A percentile compares a stretch with the other conserved stretches of the same genome.
Evolutionary conservation across 2,888 invertebrate species (phyloP).

Genomic region (Seira musarum): DNA sequence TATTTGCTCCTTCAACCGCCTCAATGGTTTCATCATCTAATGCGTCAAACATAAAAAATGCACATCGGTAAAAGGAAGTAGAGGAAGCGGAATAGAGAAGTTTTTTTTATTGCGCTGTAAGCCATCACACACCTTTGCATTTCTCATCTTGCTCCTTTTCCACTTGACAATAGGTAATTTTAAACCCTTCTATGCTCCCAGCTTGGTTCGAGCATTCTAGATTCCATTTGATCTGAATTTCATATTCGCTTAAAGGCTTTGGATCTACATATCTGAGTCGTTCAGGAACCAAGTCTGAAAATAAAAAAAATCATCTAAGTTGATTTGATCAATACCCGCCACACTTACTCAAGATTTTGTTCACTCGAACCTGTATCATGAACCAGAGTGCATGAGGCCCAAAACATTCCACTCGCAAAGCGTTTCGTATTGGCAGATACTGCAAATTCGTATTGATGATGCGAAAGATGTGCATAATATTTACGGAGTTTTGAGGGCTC

Average conservation of each 20-base stretch:
- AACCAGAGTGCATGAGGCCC: conserved; percentile 84
- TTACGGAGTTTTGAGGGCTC: conserved; percentile 38
- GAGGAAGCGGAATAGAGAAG: no score
- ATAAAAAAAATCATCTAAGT: not conserved
- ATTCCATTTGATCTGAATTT: conserved; percentile 82
- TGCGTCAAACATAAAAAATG: not conserved
- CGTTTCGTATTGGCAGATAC: conserved; percentile 82
- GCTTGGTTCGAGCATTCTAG: conserved; percentile 83
- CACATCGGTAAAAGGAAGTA: no score
- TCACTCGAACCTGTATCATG: conserved; percentile 72
- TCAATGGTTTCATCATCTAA: conserved; percentile 57
- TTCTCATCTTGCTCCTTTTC: conserved; percentile 68
- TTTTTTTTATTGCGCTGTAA: no score
- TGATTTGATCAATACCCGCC: not conserved
- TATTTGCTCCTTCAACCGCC: conserved; percentile 61
- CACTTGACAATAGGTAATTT: conserved; percentile 83
- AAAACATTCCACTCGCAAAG: conserved; percentile 87
- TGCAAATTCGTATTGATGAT: conserved; percentile 81
- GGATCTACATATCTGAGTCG: conserved; percentile 78
- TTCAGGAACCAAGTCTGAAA: conserved; percentile 72
- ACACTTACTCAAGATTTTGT: no score
- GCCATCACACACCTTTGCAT: conserved; percentile 62
- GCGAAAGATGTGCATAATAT: conserved; percentile 51
- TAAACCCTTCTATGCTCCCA: conserved; percentile 82
- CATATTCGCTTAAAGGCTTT: conserved; percentile 74